A percentile compares a stretch with the other conserved stretches of the same genome.
Evolutionary conservation across 2,113 vertebrate genomes (phyloP).

Genomic region (Silurus asotus): DNA sequence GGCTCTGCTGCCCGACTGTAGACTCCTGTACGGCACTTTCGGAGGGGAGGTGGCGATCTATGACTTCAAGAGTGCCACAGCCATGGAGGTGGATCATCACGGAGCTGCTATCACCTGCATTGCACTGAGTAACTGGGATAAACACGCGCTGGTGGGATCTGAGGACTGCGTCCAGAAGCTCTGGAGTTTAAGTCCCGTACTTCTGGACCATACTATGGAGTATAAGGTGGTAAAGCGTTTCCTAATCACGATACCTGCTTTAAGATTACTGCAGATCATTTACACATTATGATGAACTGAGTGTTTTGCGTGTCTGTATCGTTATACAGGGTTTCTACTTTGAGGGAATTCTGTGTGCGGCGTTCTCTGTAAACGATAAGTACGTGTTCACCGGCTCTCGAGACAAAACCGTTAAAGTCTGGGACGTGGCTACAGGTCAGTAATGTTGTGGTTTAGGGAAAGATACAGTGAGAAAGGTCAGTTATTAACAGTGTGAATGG

Average conservation of each 20-base stretch:
- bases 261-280: neutral
- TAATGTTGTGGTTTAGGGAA: neutral
- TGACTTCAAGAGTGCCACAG: constrained; percentile 48
- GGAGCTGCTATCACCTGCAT: constrained; percentile 70
- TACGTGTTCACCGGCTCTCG: constrained; percentile 71
- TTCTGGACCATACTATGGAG: constrained; percentile 75
- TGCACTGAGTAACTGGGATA: constrained; percentile 70
- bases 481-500: neutral
- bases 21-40: constrained; percentile 69
- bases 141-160: constrained; percentile 70
- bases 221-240: constrained; percentile 69
- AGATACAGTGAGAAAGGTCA: neutral
- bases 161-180: constrained; percentile 73
- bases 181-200: constrained; percentile 74
- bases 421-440: constrained; percentile 74
- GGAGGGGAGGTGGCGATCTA: constrained; percentile 65
- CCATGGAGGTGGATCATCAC: constrained; percentile 71
- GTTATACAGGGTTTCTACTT: constrained; percentile 68
- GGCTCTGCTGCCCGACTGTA: constrained; percentile 62
- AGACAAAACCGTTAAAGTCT: constrained; percentile 77
- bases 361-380: constrained; percentile 76
- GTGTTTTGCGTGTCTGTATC: neutral
- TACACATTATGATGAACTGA: neutral
- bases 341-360: constrained; percentile 73
- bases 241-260: neutral